Evolutionary conservation across 2,797 vertebrate species (phyloP), one percentile per base, ranked within the genome.

Genomic region (Peromyscus eremicus): DNA sequence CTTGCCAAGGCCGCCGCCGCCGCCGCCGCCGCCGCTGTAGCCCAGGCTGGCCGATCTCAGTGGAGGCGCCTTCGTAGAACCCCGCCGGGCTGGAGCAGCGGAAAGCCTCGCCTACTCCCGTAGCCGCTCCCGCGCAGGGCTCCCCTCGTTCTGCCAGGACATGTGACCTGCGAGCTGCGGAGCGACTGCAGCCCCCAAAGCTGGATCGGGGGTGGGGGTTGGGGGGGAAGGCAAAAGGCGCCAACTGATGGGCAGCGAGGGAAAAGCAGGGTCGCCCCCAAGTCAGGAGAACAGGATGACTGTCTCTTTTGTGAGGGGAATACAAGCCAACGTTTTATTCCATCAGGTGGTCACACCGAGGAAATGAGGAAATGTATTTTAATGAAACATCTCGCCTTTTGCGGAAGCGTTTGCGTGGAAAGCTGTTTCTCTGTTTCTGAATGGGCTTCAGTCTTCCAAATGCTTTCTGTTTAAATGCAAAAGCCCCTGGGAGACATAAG

Each of bases 141-240:
- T 95, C 81, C 83, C 88, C 52, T 32, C 2, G 76, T 57, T 82
- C 92, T 11, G 34, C 70, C 92, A 52, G 94, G 81, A 91, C 97
- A 95, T 88, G 97, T 97, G 97, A 96, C 97, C 95, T 27, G 73
- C 71, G 77, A 94, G 97, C 95, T 77, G 97, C 86, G 2, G 94
- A 91, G 82, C 52, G 5, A 29, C 75, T 76, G 90, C 96, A 62
- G 88, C 87, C 97, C 95, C 92, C 62, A 4, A 83, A 92, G 40
- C 87, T 4, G 66, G 91, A 55, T 62, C 13, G 4, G 6, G 46
- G 68, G 66, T 43, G 62, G 62, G 60, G 34, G 29, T 40, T 13
- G 77, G 4, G 4, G 11, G 2, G 10, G 2, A n/a, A 1, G 29
- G 92, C 76, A 6, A 37, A 73, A 91, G 73, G 96, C 97, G 95